phyloP scores from a whole-genome alignment of 2,113 vertebrate species.

The Dascyllus trimaculatus region DNA sequence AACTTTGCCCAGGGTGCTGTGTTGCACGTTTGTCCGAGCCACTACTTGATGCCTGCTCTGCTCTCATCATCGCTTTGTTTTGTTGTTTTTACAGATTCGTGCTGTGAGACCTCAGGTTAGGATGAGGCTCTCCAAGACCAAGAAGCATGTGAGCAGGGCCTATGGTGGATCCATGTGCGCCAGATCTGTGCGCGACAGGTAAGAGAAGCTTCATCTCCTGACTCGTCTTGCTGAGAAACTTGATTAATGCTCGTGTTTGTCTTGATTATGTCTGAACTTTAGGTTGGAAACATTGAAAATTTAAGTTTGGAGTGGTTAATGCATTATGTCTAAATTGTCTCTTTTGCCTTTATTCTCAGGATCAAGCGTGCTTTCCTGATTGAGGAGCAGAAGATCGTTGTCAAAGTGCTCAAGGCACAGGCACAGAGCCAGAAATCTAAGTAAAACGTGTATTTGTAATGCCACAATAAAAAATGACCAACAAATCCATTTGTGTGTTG shows the following conservation, averaged over 20 bases:
- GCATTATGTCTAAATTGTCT: background rate
- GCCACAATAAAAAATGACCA: slow-evolving; percentile 87
- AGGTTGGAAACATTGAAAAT: background rate
- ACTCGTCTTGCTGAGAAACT: background rate
- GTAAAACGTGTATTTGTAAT: slow-evolving; percentile 87
- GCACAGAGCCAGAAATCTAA: slow-evolving; percentile 99
- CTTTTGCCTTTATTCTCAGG: slow-evolving; percentile 76
- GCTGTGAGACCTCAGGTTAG: slow-evolving; percentile 98
- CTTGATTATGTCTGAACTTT: too few relatives aligned
- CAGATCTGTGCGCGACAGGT: slow-evolving; percentile 98
- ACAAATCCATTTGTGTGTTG: slow-evolving; percentile 35
- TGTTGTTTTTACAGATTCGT: slow-evolving; percentile 85
- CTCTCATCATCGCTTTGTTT: background rate
- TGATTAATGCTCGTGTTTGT: background rate
- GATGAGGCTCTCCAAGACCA: slow-evolving; percentile 98
- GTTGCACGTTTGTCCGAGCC: background rate
- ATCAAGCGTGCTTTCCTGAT: slow-evolving; percentile 99
- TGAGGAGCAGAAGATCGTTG: slow-evolving; percentile 99
- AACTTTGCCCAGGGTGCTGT: too few relatives aligned
- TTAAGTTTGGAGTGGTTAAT: background rate
- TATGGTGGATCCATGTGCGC: slow-evolving; percentile 99
- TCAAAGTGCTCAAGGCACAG: slow-evolving; percentile 99
- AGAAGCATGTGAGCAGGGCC: slow-evolving; percentile 97
- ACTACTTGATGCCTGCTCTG: background rate
- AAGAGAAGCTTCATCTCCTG: slow-evolving; percentile 13